phyloP scores from a whole-genome alignment of 2,797 vertebrate species.

The Masticophis lateralis region DNA sequence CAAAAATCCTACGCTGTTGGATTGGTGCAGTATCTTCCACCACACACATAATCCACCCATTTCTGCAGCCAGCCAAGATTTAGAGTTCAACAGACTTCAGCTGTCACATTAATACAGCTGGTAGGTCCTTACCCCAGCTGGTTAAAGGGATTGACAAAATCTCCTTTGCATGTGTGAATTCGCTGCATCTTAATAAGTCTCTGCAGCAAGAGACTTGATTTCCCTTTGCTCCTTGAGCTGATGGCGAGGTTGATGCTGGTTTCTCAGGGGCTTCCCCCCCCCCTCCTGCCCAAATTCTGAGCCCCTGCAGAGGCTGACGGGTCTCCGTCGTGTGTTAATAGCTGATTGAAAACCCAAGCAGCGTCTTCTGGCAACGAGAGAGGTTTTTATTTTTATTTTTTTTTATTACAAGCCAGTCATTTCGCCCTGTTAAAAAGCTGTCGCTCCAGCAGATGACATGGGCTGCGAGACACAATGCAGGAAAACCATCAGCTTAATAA shows the following conservation, averaged over 20 bases:
- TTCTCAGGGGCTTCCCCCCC: constrained; percentile 33
- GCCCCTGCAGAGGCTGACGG: constrained; percentile 53
- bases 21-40: background rate
- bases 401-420: constrained; percentile 54
- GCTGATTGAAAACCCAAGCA: constrained; percentile 61
- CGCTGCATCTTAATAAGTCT: background rate
- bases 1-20: background rate
- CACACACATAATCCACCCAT: background rate
- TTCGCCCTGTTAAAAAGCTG: constrained; percentile 57
- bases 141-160: background rate
- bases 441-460: rapidly evolving
- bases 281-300: constrained; percentile 32
- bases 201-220: background rate
- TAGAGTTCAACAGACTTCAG: background rate
- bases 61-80: background rate
- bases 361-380: constrained; percentile 41
- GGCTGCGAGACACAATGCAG: background rate
- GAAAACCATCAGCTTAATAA: background rate
- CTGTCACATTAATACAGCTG: background rate
- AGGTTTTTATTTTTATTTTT: constrained; percentile 46
- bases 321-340: constrained; percentile 68
- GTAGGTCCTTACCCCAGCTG: background rate
- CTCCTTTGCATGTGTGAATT: background rate
- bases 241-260: constrained; percentile 25
- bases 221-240: background rate